Evolutionary conservation across 2,888 invertebrate species (phyloP), one percentile per base, ranked within the genome.

Genomic region (Epinotia demarniana): DNA sequence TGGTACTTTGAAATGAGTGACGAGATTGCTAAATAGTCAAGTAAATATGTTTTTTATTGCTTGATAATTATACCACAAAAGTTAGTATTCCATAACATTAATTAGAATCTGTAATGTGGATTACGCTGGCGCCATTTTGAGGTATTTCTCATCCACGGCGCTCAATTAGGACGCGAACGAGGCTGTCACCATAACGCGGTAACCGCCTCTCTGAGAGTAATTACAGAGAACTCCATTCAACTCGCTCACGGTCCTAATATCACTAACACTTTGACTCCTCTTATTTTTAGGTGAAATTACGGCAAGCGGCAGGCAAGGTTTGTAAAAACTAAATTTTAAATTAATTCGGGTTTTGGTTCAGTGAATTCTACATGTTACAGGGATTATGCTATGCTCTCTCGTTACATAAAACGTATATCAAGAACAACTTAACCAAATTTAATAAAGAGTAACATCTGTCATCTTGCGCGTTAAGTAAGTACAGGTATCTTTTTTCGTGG

Each of bases 201-300:
- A 90, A 91, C 91, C 90, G 87, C 89, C 89, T 87, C 89, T 89
- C 88, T 80, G 89, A 90, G 92, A 92, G 90, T 91, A 92, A 92
- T 92, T 92, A 92, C 89, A 89, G 88, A 84, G 87, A 91, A 92
- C 89, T 92, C 91, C 91, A 93, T 92, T 92, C 91, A 92, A 92
- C 90, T 92, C 92, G 89, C 91, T 87, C 91, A 90, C 88, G 86
- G 87, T 89, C 90, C 89, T 89, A 91, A 91, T 90, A 90, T 89
- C 89, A 87, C 87, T 85, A 86, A 90, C 90, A 86, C 91, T 55
- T 55, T 57, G 49, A 67, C 55, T 66, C 12, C 16, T 27, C 46
- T 66, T 66, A 66, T n/a, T 9, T 53, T 53, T 66, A 66, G 53
- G 18, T 12, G 33, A 67, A 18, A 66, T 67, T 55, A 55, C 18